A percentile compares a stretch with the other conserved stretches of the same genome.
These are phyloP conservation scores for Antennarius maculatus DNA, from an alignment of 2,797 vertebrate genomes.

Conservation along the genomic window DNA sequence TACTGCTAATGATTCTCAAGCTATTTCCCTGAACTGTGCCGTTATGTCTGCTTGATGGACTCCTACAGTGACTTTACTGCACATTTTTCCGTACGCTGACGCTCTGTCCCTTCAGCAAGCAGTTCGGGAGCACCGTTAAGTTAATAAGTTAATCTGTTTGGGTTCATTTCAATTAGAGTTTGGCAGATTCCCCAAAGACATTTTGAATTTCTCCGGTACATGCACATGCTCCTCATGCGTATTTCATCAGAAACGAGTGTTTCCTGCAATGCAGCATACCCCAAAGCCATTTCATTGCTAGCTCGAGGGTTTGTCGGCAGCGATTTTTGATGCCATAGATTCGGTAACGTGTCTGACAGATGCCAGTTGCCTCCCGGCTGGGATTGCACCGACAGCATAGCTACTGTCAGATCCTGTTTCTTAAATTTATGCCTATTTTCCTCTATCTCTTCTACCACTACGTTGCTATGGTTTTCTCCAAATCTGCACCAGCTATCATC, in stretches of 20 bases:
- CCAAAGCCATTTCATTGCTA: conserved; percentile 1
- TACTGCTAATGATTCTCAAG: conserved; percentile 22
- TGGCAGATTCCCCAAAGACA: conserved; percentile 8
- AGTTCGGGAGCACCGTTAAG: conserved; percentile 31
- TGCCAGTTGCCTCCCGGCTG: conserved; percentile 20
- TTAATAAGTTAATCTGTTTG: conserved; percentile 26
- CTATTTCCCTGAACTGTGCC: conserved; percentile 27
- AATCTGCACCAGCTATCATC: background rate
- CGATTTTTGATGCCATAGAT: background rate
- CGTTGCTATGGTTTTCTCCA: background rate
- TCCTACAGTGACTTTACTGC: conserved; percentile 33
- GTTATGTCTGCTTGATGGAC: conserved; percentile 24
- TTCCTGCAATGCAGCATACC: conserved; percentile 31
- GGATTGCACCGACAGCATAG: conserved; percentile 14
- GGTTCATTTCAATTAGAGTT: conserved; percentile 46
- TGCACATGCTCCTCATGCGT: background rate
- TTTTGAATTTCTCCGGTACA: background rate
- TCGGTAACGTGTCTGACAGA: conserved; percentile 17
- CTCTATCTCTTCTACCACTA: background rate
- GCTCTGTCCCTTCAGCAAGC: conserved; percentile 30
- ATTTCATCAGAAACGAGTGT: background rate
- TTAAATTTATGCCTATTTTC: background rate
- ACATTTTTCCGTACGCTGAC: background rate
- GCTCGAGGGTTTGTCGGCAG: conserved; percentile 30
- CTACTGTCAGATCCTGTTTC: conserved; percentile 8